Conservation (phyloP, 2,888 invertebrate genomes). For the Agrenia bidenticulata region DNA sequence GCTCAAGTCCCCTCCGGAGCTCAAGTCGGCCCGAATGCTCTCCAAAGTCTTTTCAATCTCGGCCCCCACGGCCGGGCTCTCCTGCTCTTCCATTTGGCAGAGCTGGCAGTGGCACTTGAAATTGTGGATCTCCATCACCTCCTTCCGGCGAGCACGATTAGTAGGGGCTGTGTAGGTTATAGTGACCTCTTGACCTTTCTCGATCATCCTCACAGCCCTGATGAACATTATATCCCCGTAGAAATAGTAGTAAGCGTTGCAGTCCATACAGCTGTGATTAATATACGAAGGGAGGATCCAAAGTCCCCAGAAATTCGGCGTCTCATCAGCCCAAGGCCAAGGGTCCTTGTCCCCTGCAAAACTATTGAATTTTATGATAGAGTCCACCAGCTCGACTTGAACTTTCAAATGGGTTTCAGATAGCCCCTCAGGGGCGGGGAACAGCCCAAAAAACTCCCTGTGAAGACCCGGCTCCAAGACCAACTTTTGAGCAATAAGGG, state of each 20-base stretch:
- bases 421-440: no score
- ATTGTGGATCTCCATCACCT: neutral
- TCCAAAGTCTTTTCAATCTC: no score
- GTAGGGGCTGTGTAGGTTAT: neutral
- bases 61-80: no score
- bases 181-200: neutral
- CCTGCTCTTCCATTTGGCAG: slow-evolving; percentile 1
- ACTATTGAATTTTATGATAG: slow-evolving; percentile 1
- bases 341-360: neutral
- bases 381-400: neutral
- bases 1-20: no score
- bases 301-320: neutral
- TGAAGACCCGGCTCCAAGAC: no score
- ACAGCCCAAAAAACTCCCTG: no score
- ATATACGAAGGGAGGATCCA: slow-evolving; percentile 13
- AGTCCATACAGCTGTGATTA: slow-evolving; percentile 12
- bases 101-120: neutral
- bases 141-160: neutral
- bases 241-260: slow-evolving; percentile 9
- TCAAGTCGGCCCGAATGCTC: no score
- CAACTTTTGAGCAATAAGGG: no score
- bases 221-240: slow-evolving; percentile 13
- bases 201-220: neutral
- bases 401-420: no score
- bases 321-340: neutral